Base-by-base conservation (phyloP, 92 coral and sea anemone species). In the Paramuricea clavata region DNA sequence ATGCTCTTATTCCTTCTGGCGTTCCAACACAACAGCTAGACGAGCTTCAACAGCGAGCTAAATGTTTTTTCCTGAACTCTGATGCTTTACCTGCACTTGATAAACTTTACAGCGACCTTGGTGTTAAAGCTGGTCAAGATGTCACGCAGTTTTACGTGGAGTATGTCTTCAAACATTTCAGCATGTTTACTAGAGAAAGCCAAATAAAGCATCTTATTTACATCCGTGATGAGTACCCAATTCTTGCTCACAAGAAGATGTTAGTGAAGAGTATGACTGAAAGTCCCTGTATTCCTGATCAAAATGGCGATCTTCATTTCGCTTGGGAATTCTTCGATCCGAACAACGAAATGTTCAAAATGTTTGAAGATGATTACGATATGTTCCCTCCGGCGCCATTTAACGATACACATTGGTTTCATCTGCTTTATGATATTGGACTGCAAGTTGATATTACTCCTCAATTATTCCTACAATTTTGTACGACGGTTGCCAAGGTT, bases 361-460 rank as follows among this genome's bases (percentile, higher is more conserved):
- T 95, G 95, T 88, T 92, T 60, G 76, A 89, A 36, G 83, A 77
- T 19, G 44, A 85, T 5, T 30, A 32, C 5, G 79, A 89, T 73
- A 88, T 85, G 72, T 95, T 95, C 15, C 98, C 98, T 21, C 93
- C 97, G 10, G 91, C 82, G 35, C 90, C 90, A 12, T 95, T 91
- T 79, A 69, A 78, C 16, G 72, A 85, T 56, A 64, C 88, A 19
- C 74, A 69, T 44, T 95, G 98, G 98, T 91, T 92, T 42, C 89
- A 93, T 19, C 82, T 95, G 28, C 88, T 95, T 22, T 82, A 94
- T 43, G 90, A 90, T 52, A 91, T 95, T 77, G 98, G 98, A 39
- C 86, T 95, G 26, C 93, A 92, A 75, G 85, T 88, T 65, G 82
- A 83, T 26, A 93, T 95, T 69, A n/a, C n/a, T n/a, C n/a, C n/a